phyloP scores from a whole-genome alignment of 2,888 invertebrate species.

The Mactromeris polynyma region DNA sequence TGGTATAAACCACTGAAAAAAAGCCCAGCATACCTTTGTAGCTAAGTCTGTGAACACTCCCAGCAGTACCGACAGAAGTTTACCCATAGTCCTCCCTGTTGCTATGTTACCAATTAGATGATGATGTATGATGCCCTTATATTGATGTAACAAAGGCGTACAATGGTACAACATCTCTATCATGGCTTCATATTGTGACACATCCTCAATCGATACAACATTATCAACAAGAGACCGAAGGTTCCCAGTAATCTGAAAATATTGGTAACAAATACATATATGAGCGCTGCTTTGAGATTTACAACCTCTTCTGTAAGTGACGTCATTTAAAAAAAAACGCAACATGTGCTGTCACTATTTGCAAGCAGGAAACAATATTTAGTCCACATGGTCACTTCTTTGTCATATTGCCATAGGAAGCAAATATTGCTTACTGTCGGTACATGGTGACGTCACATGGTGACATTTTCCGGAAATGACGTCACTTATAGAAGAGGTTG shows the following conservation, averaged over 20 bases:
- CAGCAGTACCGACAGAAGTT: slow-evolving; percentile 93
- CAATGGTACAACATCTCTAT: slow-evolving; percentile 43
- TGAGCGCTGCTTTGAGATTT: too few species aligned
- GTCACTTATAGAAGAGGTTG: too few species aligned
- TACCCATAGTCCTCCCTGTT: slow-evolving; percentile 93
- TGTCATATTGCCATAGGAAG: too few species aligned
- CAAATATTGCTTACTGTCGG: too few species aligned
- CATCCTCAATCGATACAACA: not conserved
- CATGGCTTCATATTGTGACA: not conserved
- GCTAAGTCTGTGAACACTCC: slow-evolving; percentile 95
- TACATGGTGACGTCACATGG: too few species aligned
- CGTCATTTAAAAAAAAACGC: too few species aligned
- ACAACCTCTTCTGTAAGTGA: too few species aligned
- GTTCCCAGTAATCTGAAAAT: slow-evolving; percentile 10
- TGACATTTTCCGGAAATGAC: too few species aligned
- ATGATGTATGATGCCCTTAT: slow-evolving; percentile 92
- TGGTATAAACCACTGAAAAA: too few species aligned
- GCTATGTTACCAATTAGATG: slow-evolving; percentile 93
- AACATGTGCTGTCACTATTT: too few species aligned
- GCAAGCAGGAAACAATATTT: too few species aligned
- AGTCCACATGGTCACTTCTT: too few species aligned
- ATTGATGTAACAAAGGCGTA: slow-evolving; percentile 92
- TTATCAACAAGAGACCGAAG: slow-evolving; percentile 13
- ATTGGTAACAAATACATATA: not conserved
- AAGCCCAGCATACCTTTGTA: slow-evolving; percentile 89